Percentiles rank a stretch among this genome's conserved stretches.
Conservation (phyloP, 2,113 vertebrate species). For the Saguinus imperator region DNA sequence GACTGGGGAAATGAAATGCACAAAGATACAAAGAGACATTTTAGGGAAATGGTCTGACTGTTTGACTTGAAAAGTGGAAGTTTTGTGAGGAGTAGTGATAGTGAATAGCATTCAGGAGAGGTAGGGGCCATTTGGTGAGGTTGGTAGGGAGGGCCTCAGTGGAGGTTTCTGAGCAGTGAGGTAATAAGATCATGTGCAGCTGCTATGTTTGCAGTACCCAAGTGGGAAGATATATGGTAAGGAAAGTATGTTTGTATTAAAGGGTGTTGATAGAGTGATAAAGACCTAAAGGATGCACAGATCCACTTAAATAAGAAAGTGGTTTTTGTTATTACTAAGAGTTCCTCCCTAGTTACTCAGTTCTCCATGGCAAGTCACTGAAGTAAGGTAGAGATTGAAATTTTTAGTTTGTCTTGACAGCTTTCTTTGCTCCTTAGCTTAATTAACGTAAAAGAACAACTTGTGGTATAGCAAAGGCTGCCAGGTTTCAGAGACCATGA, state of each 20-base stretch:
- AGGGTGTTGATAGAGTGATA: background rate
- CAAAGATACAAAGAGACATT: background rate
- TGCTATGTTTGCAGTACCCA: background rate
- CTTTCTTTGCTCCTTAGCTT: background rate
- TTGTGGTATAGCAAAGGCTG: background rate
- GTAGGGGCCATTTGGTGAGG: too few relatives aligned
- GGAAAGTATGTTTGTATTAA: background rate
- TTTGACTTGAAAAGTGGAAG: background rate
- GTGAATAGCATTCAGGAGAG: background rate
- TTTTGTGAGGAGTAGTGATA: background rate
- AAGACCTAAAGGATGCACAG: background rate
- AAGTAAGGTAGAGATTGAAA: background rate
- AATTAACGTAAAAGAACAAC: background rate
- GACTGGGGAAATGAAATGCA: background rate
- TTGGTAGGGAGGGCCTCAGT: background rate
- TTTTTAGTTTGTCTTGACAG: background rate
- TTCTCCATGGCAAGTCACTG: background rate
- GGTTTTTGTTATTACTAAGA: background rate
- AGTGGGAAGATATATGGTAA: background rate
- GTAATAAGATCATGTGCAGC: background rate
- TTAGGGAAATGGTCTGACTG: background rate
- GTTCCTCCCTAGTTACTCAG: background rate
- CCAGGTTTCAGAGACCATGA: background rate
- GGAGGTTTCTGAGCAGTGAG: background rate
- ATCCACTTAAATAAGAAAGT: background rate